Evolutionary conservation across 2,113 vertebrate genomes (phyloP), one percentile per base, ranked within the genome.

Genomic region (Microcebus ravelobensis): DNA sequence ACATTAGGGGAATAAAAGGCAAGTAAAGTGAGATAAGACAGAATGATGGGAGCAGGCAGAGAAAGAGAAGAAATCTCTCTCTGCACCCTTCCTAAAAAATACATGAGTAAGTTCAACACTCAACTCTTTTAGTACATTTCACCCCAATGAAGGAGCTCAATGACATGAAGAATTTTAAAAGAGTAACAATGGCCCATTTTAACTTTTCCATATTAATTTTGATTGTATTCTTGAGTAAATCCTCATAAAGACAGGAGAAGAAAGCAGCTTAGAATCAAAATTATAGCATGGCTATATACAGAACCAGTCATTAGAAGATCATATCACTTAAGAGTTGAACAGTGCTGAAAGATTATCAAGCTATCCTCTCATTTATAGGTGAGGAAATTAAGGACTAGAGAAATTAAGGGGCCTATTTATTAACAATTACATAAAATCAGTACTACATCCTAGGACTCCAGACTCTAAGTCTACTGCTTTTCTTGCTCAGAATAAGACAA

Each of bases 401-500:
- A 82, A 94, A 52, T 93, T 59, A 63, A 96, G 18, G 45, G 59
- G 4, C 48, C 59, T 90, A 1, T 81, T 87, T 86, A 21, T 80
- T 34, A 50, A 29, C 18, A 90, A 18, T 92, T 87, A 67, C 18
- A 29, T 70, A 61, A 39, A 67, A 42, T 57, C 25, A 57, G 20
- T 96, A 36, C 55, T 6, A 89, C 4, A 91, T 59, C 9, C 1
- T 17, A 59, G 80, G 21, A 82, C 57, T 92, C 52, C 31, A 74
- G 67, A 61, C 2, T 83, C 48, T 59, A 55, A 48, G 50, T 81
- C 8, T 48, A 23, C 23, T 86, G 74, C 29, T 48, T 96, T 88
- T 87, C 25, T 34, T 96, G 13, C 65, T 63, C 71, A 93, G 82
- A 93, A 59, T 94, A 91, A 90, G 70, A 59, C 52, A 95, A 89